Base-by-base conservation (phyloP, 2,113 vertebrate genomes). In the Psammodynastes pulverulentus region DNA sequence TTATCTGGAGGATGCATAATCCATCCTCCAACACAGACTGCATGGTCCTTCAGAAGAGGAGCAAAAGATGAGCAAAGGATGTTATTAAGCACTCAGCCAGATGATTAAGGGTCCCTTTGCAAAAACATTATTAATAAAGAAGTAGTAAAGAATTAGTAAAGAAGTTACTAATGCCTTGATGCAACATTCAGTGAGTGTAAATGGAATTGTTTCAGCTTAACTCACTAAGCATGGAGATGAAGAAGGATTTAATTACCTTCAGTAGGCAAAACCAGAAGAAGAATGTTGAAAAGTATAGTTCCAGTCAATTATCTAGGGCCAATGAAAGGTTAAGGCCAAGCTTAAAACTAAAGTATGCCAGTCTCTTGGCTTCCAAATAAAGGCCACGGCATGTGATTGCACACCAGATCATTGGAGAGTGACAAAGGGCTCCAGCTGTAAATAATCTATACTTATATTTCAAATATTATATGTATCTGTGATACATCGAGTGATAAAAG, bases 151-250 rank as follows among this genome's bases (percentile, higher is more conserved):
- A 34, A n/a, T n/a, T n/a, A 29, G 2, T n/a, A 26, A 53, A 46
- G 17, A 48, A 84, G 43, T 87, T 12, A 87, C 34, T 12, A 5
- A 0, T 72, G n/a, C 89, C 89, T n/a, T 67, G 62, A 49, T 17
- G 56, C 48, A 29, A 17, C 24, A 56, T 13, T 3, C 2, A 12
- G 3, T 34, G 9, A 0, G 0, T 0, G 15, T 0, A 0, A 45
- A 90, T 48, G 39, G 87, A 48, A 4, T 19, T 0, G 0, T 29
- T 45, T 87, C 90, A 92, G 24, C 8, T 87, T 62, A 56, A 51
- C 26, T 90, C 26, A 0, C 72, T 0, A 0, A 34, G 21, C 0
- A 2, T 92, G 87, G 15, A 29, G 17, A 79, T 79, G 34, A 79
- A 43, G 34, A 1, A 79, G 72, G 72, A 79, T 79, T 43, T 43